Conservation (phyloP, 2,888 invertebrate genomes). For the Athripsodes cinereus region DNA sequence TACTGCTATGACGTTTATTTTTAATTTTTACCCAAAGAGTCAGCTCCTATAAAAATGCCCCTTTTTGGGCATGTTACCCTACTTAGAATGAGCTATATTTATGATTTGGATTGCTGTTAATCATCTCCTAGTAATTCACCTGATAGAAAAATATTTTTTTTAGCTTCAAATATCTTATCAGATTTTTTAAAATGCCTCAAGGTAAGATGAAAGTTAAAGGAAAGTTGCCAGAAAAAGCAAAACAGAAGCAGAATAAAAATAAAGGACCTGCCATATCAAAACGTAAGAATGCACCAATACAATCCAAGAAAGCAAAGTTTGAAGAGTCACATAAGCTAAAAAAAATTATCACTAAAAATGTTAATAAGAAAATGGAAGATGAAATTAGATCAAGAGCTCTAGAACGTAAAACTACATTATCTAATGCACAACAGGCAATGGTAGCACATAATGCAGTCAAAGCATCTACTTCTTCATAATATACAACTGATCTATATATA, state of each 20-base stretch:
- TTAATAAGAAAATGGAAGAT: slow-evolving; percentile 63
- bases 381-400: slow-evolving; percentile 56
- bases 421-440: slow-evolving; percentile 41
- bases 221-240: slow-evolving; percentile 52
- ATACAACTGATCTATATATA: no score
- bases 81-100: no score
- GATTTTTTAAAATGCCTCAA: slow-evolving; percentile 64
- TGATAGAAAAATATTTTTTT: no score
- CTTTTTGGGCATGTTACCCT: no score
- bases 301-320: slow-evolving; percentile 54
- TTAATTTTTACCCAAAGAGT: no score
- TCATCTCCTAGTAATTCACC: no score
- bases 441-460: slow-evolving; percentile 19
- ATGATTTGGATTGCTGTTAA: no score
- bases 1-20: no score
- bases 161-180: no score
- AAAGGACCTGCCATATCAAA: slow-evolving; percentile 51
- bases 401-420: slow-evolving; percentile 44
- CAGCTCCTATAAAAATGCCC: no score
- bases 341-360: slow-evolving; percentile 59
- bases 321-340: slow-evolving; percentile 59
- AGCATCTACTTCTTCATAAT: slow-evolving; percentile 6
- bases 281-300: slow-evolving; percentile 58
- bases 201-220: slow-evolving; percentile 63
- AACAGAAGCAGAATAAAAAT: slow-evolving; percentile 48